A percentile compares a stretch with the other conserved stretches of the same genome.
Conservation (phyloP, 2,797 vertebrate species). For the Pachyuromys duprasi region DNA sequence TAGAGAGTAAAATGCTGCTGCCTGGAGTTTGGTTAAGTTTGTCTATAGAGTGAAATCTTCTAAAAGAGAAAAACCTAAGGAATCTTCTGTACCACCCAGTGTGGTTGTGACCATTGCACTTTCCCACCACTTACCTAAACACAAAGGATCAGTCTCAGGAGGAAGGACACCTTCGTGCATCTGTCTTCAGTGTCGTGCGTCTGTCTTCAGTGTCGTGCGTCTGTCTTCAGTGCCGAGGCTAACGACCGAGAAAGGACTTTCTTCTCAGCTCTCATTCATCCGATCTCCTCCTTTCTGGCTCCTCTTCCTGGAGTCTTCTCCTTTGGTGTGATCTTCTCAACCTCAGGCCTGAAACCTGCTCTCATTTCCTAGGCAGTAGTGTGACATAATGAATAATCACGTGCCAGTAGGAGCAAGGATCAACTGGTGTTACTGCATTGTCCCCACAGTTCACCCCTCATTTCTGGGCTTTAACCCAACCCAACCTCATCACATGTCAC, state of each 20-base stretch:
- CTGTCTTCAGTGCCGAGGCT: no score
- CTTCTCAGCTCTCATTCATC: background rate
- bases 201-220: background rate
- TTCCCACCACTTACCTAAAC: background rate
- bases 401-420: background rate
- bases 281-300: background rate
- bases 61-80: background rate
- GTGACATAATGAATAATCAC: accelerated
- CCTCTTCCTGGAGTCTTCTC: no score
- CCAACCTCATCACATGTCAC: background rate
- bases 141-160: background rate
- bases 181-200: no score
- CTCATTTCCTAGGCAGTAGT: accelerated
- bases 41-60: background rate
- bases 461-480: background rate
- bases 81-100: accelerated
- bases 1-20: background rate
- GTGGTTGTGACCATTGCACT: accelerated
- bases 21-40: background rate
- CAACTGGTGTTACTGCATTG: accelerated
- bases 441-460: accelerated
- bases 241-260: background rate
- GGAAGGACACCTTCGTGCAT: background rate
- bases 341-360: background rate
- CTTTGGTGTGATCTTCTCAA: accelerated